Evolutionary conservation across 1,140 invertebrate genomes (phyloP).

Genomic region (Venturia canescens): DNA sequence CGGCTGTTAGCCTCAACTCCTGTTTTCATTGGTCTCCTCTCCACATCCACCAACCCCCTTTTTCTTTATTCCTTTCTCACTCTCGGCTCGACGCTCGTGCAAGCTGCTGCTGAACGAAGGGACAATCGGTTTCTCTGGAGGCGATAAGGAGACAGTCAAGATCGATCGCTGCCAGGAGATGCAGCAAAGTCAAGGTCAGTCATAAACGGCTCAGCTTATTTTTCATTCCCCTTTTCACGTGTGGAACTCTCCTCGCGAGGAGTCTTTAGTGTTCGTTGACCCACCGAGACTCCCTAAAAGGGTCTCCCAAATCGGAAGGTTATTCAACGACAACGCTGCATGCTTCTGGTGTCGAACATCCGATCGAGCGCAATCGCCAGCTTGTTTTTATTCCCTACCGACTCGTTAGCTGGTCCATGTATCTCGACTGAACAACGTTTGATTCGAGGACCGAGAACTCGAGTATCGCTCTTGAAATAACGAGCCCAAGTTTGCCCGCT

Average conservation of each 20-base stretch:
- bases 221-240: neutral
- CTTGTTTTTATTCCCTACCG: no score
- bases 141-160: conserved; percentile 83
- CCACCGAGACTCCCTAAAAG: no score
- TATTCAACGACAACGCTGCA: no score
- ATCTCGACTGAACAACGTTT: no score
- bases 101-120: conserved; percentile 48
- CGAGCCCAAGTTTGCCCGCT: no score
- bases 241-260: no score
- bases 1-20: neutral
- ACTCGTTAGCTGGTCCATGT: no score
- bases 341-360: no score
- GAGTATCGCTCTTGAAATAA: no score
- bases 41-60: conserved; percentile 1
- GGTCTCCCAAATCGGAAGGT: no score
- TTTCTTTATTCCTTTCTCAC: neutral
- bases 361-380: no score
- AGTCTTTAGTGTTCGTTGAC: neutral
- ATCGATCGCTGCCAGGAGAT: conserved; percentile 83
- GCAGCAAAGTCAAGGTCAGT: conserved; percentile 82
- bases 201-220: neutral
- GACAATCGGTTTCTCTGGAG: conserved; percentile 78
- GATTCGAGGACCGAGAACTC: no score
- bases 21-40: neutral
- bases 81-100: conserved; percentile 45